These are phyloP conservation scores for Polypedilum vanderplanki DNA, from an alignment of 1,140 invertebrate species.

Conservation along the genomic window DNA sequence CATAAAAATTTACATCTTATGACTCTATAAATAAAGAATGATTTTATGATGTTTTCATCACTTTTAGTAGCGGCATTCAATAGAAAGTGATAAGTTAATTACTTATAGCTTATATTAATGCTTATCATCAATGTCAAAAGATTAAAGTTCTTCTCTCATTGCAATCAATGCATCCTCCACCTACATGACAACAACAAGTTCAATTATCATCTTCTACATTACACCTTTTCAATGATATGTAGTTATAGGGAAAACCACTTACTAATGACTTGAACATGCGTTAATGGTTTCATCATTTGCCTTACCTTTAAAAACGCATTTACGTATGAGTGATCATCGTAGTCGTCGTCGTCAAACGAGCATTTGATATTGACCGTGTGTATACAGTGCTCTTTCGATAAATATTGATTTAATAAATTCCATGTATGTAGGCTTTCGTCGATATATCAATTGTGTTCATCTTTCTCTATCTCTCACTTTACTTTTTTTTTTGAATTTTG, in stretches of 20 bases:
- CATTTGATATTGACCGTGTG: neutral
- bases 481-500: no score
- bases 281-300: constrained; percentile 13
- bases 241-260: neutral
- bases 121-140: no score
- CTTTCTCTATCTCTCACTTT: neutral
- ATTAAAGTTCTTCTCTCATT: no score
- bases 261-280: constrained; percentile 5
- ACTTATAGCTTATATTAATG: no score
- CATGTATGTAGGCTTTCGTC: constrained; percentile 1
- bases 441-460: constrained; percentile 14
- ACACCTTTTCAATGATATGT: neutral
- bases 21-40: no score
- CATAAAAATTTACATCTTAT: no score
- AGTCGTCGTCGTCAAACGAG: neutral
- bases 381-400: neutral
- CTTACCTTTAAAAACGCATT: constrained; percentile 13
- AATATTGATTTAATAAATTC: constrained; percentile 9
- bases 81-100: no score
- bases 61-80: no score
- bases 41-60: no score
- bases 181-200: no score
- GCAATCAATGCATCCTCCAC: no score
- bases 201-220: neutral
- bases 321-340: neutral